These are phyloP conservation scores for Thaleichthys pacificus DNA, from an alignment of 2,797 vertebrate species.

Conservation along the genomic window DNA sequence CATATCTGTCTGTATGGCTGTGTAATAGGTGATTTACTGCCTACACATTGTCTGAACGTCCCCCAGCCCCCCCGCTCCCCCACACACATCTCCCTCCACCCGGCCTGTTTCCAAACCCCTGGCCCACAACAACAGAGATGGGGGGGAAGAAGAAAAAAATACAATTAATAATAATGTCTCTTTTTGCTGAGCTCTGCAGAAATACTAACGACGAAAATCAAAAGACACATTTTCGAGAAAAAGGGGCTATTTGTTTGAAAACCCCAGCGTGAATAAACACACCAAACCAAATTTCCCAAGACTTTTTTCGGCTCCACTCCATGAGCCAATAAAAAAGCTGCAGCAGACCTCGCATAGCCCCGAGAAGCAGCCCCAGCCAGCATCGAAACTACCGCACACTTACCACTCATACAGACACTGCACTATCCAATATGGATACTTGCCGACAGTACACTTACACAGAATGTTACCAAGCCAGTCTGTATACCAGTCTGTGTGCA, in stretches of 20 bases:
- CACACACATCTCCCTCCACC: background rate
- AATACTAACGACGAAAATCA: constrained; percentile 24
- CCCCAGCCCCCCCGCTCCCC: constrained; percentile 23
- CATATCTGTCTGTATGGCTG: constrained; percentile 36
- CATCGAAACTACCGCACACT: too few relatives aligned
- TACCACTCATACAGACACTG: too few relatives aligned
- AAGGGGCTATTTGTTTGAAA: constrained; percentile 45
- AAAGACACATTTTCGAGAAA: constrained; percentile 35
- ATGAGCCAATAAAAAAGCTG: constrained; percentile 55
- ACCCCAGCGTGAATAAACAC: constrained; percentile 38
- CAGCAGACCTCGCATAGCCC: constrained; percentile 39
- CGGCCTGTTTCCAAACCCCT: constrained; percentile 7
- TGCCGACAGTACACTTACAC: too few relatives aligned
- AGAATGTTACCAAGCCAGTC: too few relatives aligned
- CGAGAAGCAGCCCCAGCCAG: constrained; percentile 5
- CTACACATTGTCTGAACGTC: constrained; percentile 20
- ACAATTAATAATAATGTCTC: background rate
- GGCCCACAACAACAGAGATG: constrained; percentile 24
- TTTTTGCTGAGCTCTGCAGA: constrained; percentile 29
- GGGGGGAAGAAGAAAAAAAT: background rate
- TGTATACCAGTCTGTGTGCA: too few relatives aligned
- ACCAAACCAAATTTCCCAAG: constrained; percentile 55
- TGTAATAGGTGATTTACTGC: constrained; percentile 32
- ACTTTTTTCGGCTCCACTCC: constrained; percentile 41
- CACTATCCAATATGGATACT: too few relatives aligned